A percentile compares a stretch with the other conserved stretches of the same genome.
phyloP scores from a whole-genome alignment of 2,888 invertebrate species.

The Hydropsyche betteni region DNA sequence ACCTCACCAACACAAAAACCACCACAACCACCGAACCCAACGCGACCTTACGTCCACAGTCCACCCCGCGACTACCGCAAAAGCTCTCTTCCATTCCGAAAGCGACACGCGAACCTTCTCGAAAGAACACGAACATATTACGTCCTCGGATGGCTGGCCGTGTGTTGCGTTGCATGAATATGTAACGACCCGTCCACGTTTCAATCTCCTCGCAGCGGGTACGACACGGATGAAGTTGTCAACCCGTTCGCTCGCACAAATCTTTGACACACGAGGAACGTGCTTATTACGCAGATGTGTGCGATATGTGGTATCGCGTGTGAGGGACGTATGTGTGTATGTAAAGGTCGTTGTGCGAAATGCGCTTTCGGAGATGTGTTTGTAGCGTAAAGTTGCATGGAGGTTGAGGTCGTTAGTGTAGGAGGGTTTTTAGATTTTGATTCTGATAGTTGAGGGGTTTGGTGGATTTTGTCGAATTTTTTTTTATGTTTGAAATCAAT shows the following conservation, averaged over 20 bases:
- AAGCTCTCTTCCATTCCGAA: not conserved
- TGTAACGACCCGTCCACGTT: slow-evolving; percentile 28
- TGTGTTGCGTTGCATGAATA: slow-evolving; percentile 20
- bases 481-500: no score
- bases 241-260: slow-evolving; percentile 14
- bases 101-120: not conserved
- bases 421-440: no score
- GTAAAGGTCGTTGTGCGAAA: not conserved
- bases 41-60: no score
- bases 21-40: no score
- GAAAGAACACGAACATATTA: not conserved
- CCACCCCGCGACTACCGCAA: no score
- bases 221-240: slow-evolving; percentile 22
- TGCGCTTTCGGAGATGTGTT: not conserved
- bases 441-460: no score
- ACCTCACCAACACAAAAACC: no score
- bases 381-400: not conserved
- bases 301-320: not conserved
- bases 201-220: slow-evolving; percentile 35
- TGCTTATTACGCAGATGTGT: not conserved
- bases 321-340: not conserved
- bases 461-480: no score
- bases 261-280: not conserved
- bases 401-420: not conserved
- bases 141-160: not conserved